Percentiles rank a stretch among this genome's conserved stretches.
Evolutionary conservation across 2,888 invertebrate species (phyloP).

Genomic region (Metellina segmentata): DNA sequence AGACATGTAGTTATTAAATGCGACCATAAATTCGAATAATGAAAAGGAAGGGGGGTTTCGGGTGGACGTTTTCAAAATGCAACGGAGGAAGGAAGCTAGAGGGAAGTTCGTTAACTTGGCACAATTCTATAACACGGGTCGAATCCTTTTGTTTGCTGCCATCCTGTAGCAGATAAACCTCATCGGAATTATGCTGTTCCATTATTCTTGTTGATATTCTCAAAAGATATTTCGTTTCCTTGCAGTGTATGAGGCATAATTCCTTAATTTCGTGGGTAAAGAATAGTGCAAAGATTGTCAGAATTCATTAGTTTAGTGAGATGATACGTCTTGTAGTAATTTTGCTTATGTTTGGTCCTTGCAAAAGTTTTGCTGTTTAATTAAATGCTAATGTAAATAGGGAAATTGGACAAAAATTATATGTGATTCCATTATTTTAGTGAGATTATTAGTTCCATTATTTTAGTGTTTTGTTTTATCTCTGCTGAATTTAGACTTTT

Average conservation of each 20-base stretch:
- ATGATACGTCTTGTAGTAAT: too few species aligned
- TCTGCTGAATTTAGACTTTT: too few species aligned
- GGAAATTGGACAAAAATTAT: too few species aligned
- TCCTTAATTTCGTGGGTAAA: too few species aligned
- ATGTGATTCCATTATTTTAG: too few species aligned
- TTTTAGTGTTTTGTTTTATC: too few species aligned
- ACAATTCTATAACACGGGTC: background rate
- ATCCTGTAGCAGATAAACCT: background rate
- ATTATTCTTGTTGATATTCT: background rate
- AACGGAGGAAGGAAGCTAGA: background rate
- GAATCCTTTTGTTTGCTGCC: background rate
- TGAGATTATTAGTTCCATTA: too few species aligned
- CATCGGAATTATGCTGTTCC: background rate
- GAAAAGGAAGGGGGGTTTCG: background rate
- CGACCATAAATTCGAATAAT: background rate
- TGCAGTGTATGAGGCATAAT: background rate
- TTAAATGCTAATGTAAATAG: too few species aligned
- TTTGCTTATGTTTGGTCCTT: too few species aligned
- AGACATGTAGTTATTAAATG: background rate
- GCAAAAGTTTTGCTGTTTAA: too few species aligned
- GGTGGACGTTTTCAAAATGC: constrained; percentile 5
- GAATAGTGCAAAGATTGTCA: too few species aligned
- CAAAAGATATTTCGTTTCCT: background rate
- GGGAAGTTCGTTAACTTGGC: constrained; percentile 32
- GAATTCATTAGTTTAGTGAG: too few species aligned